phyloP scores from a whole-genome alignment of 1,140 invertebrate species.

The Gyrodactylus bullatarudis region DNA sequence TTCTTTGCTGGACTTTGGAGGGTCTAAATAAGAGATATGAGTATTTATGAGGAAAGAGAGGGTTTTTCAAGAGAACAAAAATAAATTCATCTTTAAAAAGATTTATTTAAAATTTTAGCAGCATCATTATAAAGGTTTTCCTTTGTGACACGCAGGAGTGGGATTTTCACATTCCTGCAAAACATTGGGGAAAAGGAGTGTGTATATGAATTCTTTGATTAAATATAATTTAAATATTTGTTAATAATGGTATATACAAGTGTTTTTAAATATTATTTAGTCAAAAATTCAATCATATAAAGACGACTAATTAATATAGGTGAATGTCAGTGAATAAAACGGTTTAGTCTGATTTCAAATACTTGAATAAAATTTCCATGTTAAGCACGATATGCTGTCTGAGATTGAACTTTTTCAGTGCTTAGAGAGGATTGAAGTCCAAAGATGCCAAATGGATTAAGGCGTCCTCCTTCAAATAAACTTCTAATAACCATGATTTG shows the following conservation, averaged over 20 bases:
- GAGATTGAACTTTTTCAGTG: not conserved
- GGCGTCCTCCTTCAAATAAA: not conserved
- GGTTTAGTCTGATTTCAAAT: no score
- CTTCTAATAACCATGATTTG: not conserved
- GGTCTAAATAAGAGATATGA: not conserved
- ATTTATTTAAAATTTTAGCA: not conserved
- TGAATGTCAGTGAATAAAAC: no score
- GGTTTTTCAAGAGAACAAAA: not conserved
- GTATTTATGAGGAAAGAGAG: not conserved
- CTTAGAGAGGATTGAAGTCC: no score
- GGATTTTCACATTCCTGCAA: no score
- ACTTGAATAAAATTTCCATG: not conserved
- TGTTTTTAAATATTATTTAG: no score
- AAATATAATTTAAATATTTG: no score
- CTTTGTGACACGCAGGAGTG: not conserved
- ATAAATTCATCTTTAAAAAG: not conserved
- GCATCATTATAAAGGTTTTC: not conserved
- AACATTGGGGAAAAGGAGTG: no score
- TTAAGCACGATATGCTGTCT: not conserved
- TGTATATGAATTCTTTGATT: no score
- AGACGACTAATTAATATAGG: no score
- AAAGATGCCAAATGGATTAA: not conserved
- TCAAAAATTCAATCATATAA: no score
- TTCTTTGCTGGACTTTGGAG: not conserved
- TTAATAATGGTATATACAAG: no score